Conservation (phyloP, 2,113 vertebrate species). For the Cairina moschata region DNA sequence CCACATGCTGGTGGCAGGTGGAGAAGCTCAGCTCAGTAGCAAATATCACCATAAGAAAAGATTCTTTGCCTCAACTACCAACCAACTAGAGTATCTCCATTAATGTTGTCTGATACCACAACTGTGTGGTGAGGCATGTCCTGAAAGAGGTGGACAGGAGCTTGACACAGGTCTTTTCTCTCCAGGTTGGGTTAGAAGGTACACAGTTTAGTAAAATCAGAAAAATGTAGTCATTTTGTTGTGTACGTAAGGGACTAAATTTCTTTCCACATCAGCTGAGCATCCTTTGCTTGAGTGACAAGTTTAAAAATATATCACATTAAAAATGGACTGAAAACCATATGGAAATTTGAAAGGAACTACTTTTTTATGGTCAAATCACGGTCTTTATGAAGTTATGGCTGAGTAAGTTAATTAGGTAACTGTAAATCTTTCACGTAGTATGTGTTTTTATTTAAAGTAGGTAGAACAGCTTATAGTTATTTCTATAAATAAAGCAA, state of each 20-base stretch:
- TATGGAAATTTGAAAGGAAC: neutral
- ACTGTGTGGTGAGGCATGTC: neutral
- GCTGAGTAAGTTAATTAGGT: neutral
- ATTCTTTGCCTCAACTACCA: rapidly evolving
- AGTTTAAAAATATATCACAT: neutral
- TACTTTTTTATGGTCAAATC: neutral
- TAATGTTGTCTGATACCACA: neutral
- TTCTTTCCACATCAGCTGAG: neutral
- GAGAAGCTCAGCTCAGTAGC: neutral
- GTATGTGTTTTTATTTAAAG: neutral
- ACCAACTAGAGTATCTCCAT: neutral
- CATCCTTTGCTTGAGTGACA: neutral
- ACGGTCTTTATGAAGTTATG: neutral
- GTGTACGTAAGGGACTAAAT: neutral
- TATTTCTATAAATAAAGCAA: neutral
- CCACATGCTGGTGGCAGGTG: rapidly evolving
- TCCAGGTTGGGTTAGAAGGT: neutral
- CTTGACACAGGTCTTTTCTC: neutral
- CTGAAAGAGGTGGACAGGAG: neutral
- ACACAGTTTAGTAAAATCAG: neutral
- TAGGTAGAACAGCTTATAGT: neutral
- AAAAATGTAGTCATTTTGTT: neutral
- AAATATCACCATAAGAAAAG: neutral
- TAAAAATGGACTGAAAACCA: neutral
- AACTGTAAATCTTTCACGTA: neutral